phyloP scores from a whole-genome alignment of 2,113 vertebrate species.

The Brachionichthys hirsutus region DNA sequence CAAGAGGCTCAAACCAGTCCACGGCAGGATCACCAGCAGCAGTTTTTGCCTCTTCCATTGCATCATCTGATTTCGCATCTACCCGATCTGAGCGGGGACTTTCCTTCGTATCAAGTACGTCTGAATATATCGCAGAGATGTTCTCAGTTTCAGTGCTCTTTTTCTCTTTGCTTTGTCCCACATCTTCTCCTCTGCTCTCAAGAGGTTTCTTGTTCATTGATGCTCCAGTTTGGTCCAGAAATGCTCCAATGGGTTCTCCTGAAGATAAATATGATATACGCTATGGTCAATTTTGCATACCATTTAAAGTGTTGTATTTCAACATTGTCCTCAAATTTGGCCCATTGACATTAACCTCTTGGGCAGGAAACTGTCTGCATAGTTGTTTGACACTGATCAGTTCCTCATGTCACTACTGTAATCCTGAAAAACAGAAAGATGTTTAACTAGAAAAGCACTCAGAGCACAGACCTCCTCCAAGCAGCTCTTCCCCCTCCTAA shows the following conservation, averaged over 20 bases:
- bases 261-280: neutral
- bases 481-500: too few relatives aligned
- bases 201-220: conserved; percentile 51
- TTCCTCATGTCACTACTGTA: neutral
- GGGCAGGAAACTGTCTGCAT: too few relatives aligned
- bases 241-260: neutral
- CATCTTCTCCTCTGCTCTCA: conserved; percentile 22
- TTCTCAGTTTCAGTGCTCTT: conserved; percentile 9
- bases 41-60: conserved; percentile 18
- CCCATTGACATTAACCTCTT: neutral
- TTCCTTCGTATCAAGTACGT: neutral
- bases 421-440: neutral
- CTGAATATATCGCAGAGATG: neutral
- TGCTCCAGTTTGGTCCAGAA: conserved; percentile 20
- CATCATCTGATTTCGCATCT: neutral
- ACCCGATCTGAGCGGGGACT: neutral
- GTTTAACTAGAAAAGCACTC: too few relatives aligned
- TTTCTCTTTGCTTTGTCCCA: conserved; percentile 18
- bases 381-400: neutral
- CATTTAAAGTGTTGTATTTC: conserved; percentile 8
- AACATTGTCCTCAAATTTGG: neutral
- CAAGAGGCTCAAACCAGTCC: conserved; percentile 81
- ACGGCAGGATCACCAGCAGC: conserved; percentile 50
- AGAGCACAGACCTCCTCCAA: too few relatives aligned
- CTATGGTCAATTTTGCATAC: conserved; percentile 12